Percentiles rank a stretch among this genome's conserved stretches.
These are phyloP conservation scores for Turritopsis rubra DNA, from an alignment of 30 jellyfish, hydroid and myxozoan species.

Conservation along the genomic window DNA sequence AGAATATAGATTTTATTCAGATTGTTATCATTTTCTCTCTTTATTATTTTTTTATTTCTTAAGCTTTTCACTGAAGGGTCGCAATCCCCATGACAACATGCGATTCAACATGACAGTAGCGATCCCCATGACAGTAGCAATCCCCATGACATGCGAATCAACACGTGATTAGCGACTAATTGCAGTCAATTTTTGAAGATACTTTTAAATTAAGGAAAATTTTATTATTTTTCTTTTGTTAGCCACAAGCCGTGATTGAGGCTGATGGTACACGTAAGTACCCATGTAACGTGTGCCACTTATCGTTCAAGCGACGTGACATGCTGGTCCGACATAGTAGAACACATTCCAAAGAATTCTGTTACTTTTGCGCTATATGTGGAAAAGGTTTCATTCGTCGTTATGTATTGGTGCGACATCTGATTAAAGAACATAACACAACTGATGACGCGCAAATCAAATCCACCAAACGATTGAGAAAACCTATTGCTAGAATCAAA, in stretches of 20 bases:
- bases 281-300: conserved; percentile 2
- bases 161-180: too few species aligned
- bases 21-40: too few species aligned
- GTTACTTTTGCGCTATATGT: conserved; percentile 34
- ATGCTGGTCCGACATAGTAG: conserved; percentile 26
- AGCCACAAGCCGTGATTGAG: not conserved
- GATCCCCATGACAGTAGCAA: too few species aligned
- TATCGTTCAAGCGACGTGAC: conserved; percentile 26
- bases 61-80: too few species aligned
- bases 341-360: conserved; percentile 28
- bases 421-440: conserved; percentile 20
- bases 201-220: not conserved
- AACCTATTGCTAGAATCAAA: not conserved
- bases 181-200: too few species aligned
- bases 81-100: too few species aligned
- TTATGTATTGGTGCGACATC: conserved; percentile 31
- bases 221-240: not conserved
- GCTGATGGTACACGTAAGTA: conserved; percentile 4
- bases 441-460: conserved; percentile 15
- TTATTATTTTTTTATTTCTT: too few species aligned
- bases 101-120: too few species aligned
- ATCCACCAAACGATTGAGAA: conserved; percentile 20
- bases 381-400: conserved; percentile 40
- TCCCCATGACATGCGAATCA: too few species aligned
- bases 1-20: too few species aligned